Evolutionary conservation across 2,797 vertebrate species (phyloP).

Genomic region (Epinephelus malabaricus): DNA sequence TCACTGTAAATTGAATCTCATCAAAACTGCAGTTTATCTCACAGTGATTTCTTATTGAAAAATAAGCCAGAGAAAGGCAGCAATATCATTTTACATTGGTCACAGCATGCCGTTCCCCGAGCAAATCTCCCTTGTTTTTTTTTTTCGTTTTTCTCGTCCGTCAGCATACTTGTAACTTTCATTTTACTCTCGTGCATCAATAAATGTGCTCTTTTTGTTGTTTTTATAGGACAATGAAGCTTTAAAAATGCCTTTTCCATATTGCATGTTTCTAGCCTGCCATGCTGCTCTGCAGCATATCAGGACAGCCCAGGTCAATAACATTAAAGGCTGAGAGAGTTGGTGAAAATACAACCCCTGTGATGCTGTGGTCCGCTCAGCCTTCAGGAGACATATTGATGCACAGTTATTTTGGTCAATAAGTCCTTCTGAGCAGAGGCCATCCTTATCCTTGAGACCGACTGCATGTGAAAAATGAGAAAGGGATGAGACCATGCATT

Average conservation of each 20-base stretch:
- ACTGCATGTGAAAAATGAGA: constrained; percentile 85
- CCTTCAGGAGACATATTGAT: constrained; percentile 87
- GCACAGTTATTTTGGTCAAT: constrained; percentile 88
- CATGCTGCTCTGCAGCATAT: constrained; percentile 66
- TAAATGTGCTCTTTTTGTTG: constrained; percentile 36
- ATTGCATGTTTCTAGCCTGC: constrained; percentile 33
- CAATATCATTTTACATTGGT: constrained; percentile 54
- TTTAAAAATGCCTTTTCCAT: constrained; percentile 52
- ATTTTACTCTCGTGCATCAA: constrained; percentile 45
- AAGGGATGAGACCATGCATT: constrained; percentile 83
- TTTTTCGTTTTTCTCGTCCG: constrained; percentile 18
- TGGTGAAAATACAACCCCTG: constrained; percentile 81
- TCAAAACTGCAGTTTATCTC: constrained; percentile 73
- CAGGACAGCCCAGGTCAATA: constrained; percentile 77
- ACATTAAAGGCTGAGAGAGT: constrained; percentile 72
- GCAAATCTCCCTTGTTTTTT: constrained; percentile 34
- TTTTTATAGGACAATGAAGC: constrained; percentile 43
- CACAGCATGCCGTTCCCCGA: constrained; percentile 25
- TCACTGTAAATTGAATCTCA: constrained; percentile 73
- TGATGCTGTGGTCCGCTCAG: constrained; percentile 76
- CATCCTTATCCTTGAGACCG: constrained; percentile 86
- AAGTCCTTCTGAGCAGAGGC: constrained; percentile 85
- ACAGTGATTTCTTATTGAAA: constrained; percentile 59
- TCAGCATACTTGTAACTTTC: constrained; percentile 31
- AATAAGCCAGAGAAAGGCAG: constrained; percentile 52